Evolutionary conservation across 2,888 invertebrate genomes (phyloP), one percentile per base, ranked within the genome.

Genomic region (Bimastos eiseni): DNA sequence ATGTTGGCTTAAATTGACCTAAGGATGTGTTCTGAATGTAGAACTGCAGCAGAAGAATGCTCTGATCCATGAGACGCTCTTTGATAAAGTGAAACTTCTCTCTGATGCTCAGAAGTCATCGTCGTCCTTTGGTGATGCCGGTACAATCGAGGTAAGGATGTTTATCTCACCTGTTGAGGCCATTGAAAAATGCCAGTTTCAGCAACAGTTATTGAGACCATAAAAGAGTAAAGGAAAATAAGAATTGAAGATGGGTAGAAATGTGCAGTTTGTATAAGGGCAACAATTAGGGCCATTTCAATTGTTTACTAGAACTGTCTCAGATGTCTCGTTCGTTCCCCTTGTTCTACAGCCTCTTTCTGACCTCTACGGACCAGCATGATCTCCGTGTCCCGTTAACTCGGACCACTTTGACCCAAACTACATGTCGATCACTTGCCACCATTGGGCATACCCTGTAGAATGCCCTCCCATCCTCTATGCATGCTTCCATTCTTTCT

Each of bases 1-100:
- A 70, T 30, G 70, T 70, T 30, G 70, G 70, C 70, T n/a, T 70
- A 8, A n/a, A 8, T 70, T 70, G 30, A 4, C n/a, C 13, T 70
- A 11, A n/a, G n/a, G 70, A n/a, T 70, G 70, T 70, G 70, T 86
- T 86, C 24, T 37, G 24, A 86, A 86, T 86, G 19, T 24, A 86
- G 86, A 86, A 37, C 86, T 86, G 21, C 86, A 86, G 37, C 36
- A 86, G 86, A 86, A 86, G 37, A 37, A 13, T 36, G 86, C 86
- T 21, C 36, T 86, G 36, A 86, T 86, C 37, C 30, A 36, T 19
- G 36, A 86, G 37, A 37, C 36, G 17, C 86, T 86, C 86, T 21
- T 2, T 37, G 86, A 86, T 86, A 86, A 86, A 86, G 17, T 36
- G 17, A 86, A 37, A 86, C 86, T 86, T 15, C 86, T 86, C 30